phyloP scores from a whole-genome alignment of 2,797 vertebrate species.

The Periophthalmus magnuspinnatus region DNA sequence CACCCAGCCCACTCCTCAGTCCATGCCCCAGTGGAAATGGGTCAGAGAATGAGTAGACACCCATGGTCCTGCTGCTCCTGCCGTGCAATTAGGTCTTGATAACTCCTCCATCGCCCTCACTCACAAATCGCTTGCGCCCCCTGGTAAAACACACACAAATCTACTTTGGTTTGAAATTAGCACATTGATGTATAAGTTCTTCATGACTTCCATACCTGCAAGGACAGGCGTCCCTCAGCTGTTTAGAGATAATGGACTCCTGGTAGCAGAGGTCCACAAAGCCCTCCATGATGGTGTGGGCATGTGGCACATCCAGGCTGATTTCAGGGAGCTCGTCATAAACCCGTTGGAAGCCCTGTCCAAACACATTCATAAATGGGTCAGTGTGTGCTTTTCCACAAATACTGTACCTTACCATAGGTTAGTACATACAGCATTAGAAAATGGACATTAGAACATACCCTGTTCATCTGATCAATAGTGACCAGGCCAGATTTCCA shows the following conservation, averaged over 20 bases:
- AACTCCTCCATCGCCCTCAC: constrained; percentile 84
- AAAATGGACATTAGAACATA: constrained; percentile 37
- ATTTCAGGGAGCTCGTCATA: constrained; percentile 85
- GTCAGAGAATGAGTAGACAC: constrained; percentile 30
- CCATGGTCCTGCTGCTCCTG: constrained; percentile 18
- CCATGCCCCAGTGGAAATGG: constrained; percentile 40
- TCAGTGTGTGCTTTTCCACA: neutral
- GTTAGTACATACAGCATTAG: no score
- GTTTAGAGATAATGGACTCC: constrained; percentile 84
- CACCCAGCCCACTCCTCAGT: constrained; percentile 29
- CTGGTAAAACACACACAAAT: constrained; percentile 61
- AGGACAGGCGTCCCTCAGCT: constrained; percentile 84
- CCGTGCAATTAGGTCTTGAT: constrained; percentile 76
- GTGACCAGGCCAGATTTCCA: constrained; percentile 87
- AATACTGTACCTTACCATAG: neutral
- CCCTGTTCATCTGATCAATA: constrained; percentile 90
- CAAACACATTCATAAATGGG: neutral
- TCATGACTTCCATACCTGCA: constrained; percentile 68
- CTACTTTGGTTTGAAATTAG: neutral
- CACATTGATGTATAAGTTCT: neutral
- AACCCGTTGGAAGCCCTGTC: constrained; percentile 85
- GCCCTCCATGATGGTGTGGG: constrained; percentile 83
- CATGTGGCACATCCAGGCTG: constrained; percentile 84
- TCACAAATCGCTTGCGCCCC: constrained; percentile 87
- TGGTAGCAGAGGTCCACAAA: constrained; percentile 86